Conservation (phyloP, 2,888 invertebrate species). For the Ceriagrion tenellum region DNA sequence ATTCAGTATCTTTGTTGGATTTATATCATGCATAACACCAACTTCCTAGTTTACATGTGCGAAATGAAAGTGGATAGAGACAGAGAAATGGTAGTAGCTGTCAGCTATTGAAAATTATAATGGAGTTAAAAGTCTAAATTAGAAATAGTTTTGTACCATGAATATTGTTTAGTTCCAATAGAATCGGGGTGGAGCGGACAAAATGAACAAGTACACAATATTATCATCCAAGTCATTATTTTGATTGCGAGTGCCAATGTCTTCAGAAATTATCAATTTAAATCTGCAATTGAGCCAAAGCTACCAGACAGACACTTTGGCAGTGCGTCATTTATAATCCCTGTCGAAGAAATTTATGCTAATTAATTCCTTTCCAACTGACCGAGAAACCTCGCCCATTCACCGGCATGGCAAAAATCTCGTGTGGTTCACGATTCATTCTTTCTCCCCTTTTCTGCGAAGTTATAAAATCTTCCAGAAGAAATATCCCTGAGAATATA, state of each 20-base stretch:
- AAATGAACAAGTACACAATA: too few relatives aligned
- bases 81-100: too few relatives aligned
- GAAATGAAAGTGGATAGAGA: too few relatives aligned
- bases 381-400: not conserved
- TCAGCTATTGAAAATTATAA: too few relatives aligned
- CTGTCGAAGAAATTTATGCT: not conserved
- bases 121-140: too few relatives aligned
- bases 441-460: not conserved
- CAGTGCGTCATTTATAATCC: not conserved
- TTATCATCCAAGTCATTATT: not conserved
- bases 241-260: not conserved
- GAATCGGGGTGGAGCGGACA: too few relatives aligned
- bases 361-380: not conserved
- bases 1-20: too few relatives aligned
- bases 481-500: not conserved
- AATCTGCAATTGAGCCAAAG: not conserved
- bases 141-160: too few relatives aligned
- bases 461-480: not conserved
- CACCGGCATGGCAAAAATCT: not conserved
- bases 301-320: not conserved
- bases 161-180: too few relatives aligned
- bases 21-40: too few relatives aligned
- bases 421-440: not conserved
- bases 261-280: not conserved
- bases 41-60: too few relatives aligned